Conservation (phyloP, 2,888 invertebrate genomes). For the Ophion costatus region DNA sequence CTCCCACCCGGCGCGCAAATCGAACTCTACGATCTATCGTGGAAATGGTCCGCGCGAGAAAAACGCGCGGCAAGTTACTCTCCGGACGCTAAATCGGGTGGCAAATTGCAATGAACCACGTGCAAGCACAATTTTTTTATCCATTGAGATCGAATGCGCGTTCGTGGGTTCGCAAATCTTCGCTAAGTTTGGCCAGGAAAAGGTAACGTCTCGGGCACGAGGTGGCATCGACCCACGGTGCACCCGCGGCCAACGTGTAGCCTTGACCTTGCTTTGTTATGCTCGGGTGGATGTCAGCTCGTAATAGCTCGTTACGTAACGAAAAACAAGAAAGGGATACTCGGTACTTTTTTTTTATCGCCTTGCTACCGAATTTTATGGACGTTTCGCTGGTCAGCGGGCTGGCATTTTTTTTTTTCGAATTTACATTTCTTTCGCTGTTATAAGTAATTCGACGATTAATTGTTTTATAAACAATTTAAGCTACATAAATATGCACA, state of each 20-base stretch:
- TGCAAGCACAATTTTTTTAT: background rate
- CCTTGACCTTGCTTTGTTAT: conserved; percentile 74
- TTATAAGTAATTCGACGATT: background rate
- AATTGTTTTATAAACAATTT: background rate
- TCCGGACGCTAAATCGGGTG: background rate
- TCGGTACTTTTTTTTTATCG: conserved; percentile 22
- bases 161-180: background rate
- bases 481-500: no score
- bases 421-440: background rate
- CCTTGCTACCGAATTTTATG: background rate
- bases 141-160: background rate
- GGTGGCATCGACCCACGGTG: conserved; percentile 26
- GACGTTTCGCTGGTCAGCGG: background rate
- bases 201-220: background rate
- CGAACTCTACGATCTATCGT: conserved; percentile 8
- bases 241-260: conserved; percentile 55
- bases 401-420: background rate
- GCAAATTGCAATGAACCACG: background rate
- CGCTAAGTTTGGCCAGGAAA: background rate
- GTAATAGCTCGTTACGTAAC: conserved; percentile 40
- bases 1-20: conserved; percentile 32
- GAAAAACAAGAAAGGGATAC: conserved; percentile 23
- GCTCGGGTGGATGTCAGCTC: conserved; percentile 42
- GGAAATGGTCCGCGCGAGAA: background rate
- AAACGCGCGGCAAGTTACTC: background rate